Base-by-base conservation (phyloP, 2,797 vertebrate genomes). In the Hyperoplus immaculatus region DNA sequence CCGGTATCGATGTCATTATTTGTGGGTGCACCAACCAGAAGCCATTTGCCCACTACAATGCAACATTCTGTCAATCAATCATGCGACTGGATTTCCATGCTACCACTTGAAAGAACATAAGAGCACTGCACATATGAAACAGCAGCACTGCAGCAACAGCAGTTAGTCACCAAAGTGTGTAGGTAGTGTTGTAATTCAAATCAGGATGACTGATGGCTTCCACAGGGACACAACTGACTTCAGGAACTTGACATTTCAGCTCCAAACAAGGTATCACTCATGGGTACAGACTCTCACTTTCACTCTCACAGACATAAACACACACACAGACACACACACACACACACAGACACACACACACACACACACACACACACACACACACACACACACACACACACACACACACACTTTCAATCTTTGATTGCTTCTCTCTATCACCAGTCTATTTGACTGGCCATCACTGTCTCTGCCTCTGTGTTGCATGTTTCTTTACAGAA, bases 401-500 rank as follows among this genome's bases (percentile, higher is more conserved):
- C 8, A 21, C 55, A 38, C 53, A 16, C 59, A 64, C 6, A 0
- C 68, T 55, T 75, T 78, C 78, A 85, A 69, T 84, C 70, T 87
- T 86, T 89, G 84, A 87, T 87, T 83, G 69, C 67, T 57, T 85
- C 71, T 83, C 85, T 88, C 82, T 69, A 29, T 29, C 81, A 60
- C 82, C 64, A 79, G 83, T 87, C 77, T 81, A 75, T 89, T 90
- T 88, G 87, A 90, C 91, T 90, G 86, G 87, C 87, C 88, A 70
- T 90, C 89, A 92, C 91, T 87, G 88, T 87, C 85, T 86, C 83
- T 78, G 73, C 59, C 58, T 84, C 70, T 72, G 56, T 82, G 70
- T 83, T 87, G 88, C 87, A 88, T 82, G 88, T 86, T 89, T 88
- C 87, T 88, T 85, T 81, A 87, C 85, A 85, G 87, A 89, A 88